Conservation (phyloP, 2,797 vertebrate genomes). For the Podarcis siculus region DNA sequence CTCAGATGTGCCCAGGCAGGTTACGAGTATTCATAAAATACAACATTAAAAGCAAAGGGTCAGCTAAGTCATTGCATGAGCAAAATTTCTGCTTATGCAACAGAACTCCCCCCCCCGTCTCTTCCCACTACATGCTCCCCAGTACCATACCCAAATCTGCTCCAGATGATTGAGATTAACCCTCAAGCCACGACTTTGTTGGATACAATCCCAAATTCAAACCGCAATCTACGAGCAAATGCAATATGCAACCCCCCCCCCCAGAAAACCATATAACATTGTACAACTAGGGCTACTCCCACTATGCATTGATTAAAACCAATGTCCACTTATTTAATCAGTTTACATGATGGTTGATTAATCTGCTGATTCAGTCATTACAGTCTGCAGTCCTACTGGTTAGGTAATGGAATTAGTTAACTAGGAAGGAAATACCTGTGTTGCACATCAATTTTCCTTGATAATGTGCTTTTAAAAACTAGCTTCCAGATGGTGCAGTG, state of each 20-base stretch:
- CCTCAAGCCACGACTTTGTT: no score
- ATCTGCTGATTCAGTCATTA: background rate
- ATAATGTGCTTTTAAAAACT: slow-evolving; percentile 1
- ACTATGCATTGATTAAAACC: background rate
- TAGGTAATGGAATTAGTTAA: background rate
- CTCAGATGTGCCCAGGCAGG: no score
- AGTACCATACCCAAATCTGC: no score
- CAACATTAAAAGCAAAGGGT: no score
- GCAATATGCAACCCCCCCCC: background rate
- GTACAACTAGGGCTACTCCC: background rate
- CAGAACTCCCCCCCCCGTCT: no score
- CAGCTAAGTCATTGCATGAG: no score
- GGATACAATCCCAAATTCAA: background rate
- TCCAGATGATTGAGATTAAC: no score
- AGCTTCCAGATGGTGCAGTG: background rate
- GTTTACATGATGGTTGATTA: background rate
- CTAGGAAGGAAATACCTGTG: background rate
- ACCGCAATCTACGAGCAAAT: background rate
- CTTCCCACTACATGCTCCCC: no score
- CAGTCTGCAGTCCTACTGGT: background rate
- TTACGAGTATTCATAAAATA: no score
- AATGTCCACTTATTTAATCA: background rate
- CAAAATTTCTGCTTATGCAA: no score
- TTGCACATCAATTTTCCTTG: background rate
- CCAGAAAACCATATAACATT: no score